phyloP scores from a whole-genome alignment of 2,797 vertebrate species.

The Poecilia wingei region DNA sequence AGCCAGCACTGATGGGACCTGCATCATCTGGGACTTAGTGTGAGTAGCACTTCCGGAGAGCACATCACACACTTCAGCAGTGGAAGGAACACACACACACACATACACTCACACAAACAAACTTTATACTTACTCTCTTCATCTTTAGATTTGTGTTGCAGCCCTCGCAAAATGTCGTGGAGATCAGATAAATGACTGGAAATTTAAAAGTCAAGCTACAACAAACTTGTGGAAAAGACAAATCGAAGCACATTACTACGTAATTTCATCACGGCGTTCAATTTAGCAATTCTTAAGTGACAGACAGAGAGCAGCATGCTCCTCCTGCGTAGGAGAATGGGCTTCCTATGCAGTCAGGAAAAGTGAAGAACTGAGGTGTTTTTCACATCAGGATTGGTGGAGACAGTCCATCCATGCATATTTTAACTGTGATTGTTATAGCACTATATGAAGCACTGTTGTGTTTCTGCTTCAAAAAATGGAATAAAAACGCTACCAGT shows the following conservation, averaged over 20 bases:
- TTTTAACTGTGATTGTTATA: too few species aligned
- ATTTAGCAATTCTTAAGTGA: not conserved
- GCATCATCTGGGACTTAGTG: conserved; percentile 93
- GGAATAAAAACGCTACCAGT: not conserved
- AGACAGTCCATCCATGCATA: not conserved
- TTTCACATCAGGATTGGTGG: not conserved
- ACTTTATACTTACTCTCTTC: not conserved
- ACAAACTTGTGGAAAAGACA: not conserved
- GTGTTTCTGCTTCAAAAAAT: not conserved
- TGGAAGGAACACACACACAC: conserved; percentile 1
- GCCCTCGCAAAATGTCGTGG: not conserved
- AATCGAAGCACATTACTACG: not conserved
- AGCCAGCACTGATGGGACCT: conserved; percentile 87
- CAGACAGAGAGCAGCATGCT: not conserved
- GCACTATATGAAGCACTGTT: too few species aligned
- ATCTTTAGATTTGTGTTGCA: not conserved
- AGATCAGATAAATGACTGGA: not conserved
- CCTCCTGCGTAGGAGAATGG: not conserved
- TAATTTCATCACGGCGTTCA: not conserved
- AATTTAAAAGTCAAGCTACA: not conserved
- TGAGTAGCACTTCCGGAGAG: conserved; percentile 70
- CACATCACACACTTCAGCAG: not conserved
- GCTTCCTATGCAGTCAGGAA: not conserved
- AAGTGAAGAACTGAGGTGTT: not conserved
- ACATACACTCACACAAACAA: not conserved